Base-by-base conservation (phyloP, 1,140 invertebrate species). In the Scylla paramamosain region DNA sequence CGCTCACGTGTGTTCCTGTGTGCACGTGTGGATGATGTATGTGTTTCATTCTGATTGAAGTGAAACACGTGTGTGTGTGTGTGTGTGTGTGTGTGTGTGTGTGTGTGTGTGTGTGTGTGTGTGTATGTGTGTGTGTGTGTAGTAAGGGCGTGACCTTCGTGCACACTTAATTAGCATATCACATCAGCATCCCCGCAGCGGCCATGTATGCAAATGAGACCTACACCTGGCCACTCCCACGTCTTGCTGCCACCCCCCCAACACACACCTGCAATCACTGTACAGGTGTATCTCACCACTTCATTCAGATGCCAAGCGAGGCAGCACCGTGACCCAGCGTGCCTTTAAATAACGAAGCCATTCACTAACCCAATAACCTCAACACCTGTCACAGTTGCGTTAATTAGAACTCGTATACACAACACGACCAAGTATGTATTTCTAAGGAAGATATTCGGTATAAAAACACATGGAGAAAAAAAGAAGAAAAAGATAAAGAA, bases 101-200 rank as follows among this genome's bases (percentile, higher is more conserved):
- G 67, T 77, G 67, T 77, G 67, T 77, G 67, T 77, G 67, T 77
- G 67, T 77, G 67, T 77, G 67, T 77, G 67, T 77, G 67, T 77
- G 67, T 77, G 67, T 77, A 20, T 77, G 67, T 77, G 67, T 77
- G 67, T 77, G 67, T 77, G 67, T 77, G 67, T n/a, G 8, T n/a
- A 20, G 67, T 77, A n/a, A n/a, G 67, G 20, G 67, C n/a, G 67
- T 77, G 67, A 77, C 25, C 67, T 77, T 77, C 67, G 67, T n/a
- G 67, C 25, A 77, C 67, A 77, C 20, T 7, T 77, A 77, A 77
- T 77, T 77, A 77, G 67, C 67, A 77, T 77, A 77, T 77, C 67
- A 25, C 67, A 77, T 77, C n/a, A 77, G 67, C 67, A 77, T 77
- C 67, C 52, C 20, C 67, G 20, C 25, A 25, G 67, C 67, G 67